These are phyloP conservation scores for Monodelphis domestica DNA, from an alignment of 2,797 vertebrate species.

Conservation along the genomic window DNA sequence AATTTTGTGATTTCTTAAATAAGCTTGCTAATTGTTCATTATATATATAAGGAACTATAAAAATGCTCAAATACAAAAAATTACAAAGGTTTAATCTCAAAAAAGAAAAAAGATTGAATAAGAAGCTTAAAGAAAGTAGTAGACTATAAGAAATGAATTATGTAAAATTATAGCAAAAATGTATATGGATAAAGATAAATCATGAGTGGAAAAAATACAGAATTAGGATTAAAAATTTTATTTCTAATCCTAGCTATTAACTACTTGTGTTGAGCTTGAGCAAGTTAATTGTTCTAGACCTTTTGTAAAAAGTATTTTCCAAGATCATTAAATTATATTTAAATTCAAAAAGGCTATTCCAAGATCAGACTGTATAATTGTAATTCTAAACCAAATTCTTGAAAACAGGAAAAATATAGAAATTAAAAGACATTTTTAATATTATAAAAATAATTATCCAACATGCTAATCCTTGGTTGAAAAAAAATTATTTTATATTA, in stretches of 20 bases:
- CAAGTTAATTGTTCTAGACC: background rate
- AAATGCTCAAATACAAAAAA: background rate
- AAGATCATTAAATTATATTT: background rate
- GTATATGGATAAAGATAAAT: background rate
- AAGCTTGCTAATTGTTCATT: background rate
- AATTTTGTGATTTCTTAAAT: background rate
- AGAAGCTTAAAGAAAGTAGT: background rate
- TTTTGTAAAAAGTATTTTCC: background rate
- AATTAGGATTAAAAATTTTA: background rate
- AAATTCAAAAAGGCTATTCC: background rate
- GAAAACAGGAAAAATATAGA: no score
- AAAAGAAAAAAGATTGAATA: background rate
- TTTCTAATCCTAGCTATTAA: background rate
- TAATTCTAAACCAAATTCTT: background rate
- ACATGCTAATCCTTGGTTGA: background rate
- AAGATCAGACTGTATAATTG: background rate
- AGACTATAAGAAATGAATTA: background rate
- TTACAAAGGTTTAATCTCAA: background rate
- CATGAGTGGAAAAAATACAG: background rate
- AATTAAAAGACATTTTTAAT: background rate
- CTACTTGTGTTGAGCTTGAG: background rate
- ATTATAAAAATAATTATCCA: background rate
- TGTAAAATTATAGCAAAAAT: background rate
- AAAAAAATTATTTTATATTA: background rate
- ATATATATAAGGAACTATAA: background rate